Percentiles rank a stretch among this genome's conserved stretches.
Conservation (phyloP, 2,888 invertebrate species). For the Rutpela maculata region DNA sequence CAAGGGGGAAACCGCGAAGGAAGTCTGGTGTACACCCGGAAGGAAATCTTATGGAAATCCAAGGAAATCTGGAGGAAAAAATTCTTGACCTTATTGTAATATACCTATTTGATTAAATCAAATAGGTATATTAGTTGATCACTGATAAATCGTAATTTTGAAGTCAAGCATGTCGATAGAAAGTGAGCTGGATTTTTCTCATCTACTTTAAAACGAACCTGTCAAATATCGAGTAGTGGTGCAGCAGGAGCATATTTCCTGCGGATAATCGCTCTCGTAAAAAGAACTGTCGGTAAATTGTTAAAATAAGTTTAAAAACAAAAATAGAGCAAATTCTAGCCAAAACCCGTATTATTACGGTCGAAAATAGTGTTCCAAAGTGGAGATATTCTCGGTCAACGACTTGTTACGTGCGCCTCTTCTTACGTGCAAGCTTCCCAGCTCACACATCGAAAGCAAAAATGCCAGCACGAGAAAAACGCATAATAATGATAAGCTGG, state of each 20-base stretch:
- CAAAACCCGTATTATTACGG: conserved; percentile 21
- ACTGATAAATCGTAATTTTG: too few relatives aligned
- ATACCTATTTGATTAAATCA: too few relatives aligned
- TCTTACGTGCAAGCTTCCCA: conserved; percentile 51
- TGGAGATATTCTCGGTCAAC: conserved; percentile 51
- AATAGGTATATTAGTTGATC: too few relatives aligned
- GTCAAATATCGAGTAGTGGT: too few relatives aligned
- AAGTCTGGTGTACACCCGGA: too few relatives aligned
- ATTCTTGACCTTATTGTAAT: too few relatives aligned
- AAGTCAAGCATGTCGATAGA: too few relatives aligned
- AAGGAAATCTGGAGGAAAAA: too few relatives aligned
- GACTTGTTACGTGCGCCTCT: conserved; percentile 57
- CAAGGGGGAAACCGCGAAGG: too few relatives aligned
- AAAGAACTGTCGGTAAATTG: neutral
- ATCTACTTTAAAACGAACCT: too few relatives aligned
- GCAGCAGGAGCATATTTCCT: neutral
- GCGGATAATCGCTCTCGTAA: neutral
- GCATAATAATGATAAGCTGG: conserved; percentile 47
- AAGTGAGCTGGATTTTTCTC: too few relatives aligned
- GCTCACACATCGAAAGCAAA: conserved; percentile 51
- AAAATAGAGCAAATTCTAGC: conserved; percentile 13
- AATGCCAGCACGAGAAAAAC: conserved; percentile 52
- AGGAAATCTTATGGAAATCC: too few relatives aligned
- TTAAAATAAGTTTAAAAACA: neutral
- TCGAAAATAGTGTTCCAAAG: conserved; percentile 35